phyloP scores from a whole-genome alignment of 1,140 invertebrate species.

The Apis laboriosa region DNA sequence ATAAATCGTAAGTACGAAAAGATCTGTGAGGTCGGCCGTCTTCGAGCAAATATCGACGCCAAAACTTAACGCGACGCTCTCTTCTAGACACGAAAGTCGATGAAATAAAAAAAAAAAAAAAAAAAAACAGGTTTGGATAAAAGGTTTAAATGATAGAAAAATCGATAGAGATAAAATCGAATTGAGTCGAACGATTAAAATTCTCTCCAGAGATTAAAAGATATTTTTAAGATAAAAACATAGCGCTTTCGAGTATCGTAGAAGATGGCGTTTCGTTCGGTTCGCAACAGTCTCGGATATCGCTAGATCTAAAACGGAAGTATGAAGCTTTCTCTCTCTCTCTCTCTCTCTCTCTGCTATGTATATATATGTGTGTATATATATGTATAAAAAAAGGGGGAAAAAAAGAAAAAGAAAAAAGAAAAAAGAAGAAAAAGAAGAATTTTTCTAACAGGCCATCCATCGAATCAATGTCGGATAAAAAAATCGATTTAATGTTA shows the following conservation, averaged over 20 bases:
- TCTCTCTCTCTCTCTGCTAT: too few relatives aligned
- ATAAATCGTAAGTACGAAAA: conserved; percentile 55
- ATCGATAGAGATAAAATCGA: not conserved
- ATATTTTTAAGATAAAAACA: not conserved
- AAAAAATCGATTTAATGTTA: not conserved
- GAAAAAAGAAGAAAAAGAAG: conserved; percentile 34
- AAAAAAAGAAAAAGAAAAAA: conserved; percentile 17
- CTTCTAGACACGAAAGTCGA: not conserved
- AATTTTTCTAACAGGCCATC: conserved; percentile 19
- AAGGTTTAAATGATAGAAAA: not conserved
- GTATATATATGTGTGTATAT: not conserved
- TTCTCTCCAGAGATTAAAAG: not conserved
- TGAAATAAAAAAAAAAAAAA: not conserved
- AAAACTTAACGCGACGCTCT: not conserved
- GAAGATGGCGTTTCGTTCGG: not conserved
- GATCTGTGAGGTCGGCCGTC: not conserved
- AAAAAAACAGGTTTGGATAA: not conserved
- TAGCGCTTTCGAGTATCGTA: not conserved
- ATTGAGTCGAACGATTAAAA: not conserved
- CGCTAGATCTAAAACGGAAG: conserved; percentile 20
- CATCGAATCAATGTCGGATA: not conserved
- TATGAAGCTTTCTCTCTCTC: not conserved
- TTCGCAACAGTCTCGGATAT: conserved; percentile 16
- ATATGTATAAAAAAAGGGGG: conserved; percentile 5
- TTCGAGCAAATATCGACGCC: not conserved